Conservation (phyloP, 2,888 invertebrate species). For the Unio delphinus region DNA sequence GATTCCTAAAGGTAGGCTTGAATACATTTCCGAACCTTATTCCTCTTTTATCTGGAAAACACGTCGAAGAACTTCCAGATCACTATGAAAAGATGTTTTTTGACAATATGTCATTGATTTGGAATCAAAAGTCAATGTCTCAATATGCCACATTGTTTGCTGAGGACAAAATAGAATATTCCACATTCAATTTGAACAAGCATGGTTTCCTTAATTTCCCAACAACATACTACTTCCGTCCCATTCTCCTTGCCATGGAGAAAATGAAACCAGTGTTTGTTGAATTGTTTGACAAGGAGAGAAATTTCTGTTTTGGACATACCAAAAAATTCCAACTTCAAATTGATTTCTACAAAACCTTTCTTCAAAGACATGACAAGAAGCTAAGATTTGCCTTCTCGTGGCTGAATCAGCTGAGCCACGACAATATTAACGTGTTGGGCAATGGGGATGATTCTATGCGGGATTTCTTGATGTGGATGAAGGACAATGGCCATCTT, state of each 20-base stretch:
- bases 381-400: conserved; percentile 85
- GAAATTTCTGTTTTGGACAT: conserved; percentile 78
- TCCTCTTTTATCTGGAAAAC: conserved; percentile 31
- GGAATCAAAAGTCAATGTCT: conserved; percentile 84
- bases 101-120: conserved; percentile 80
- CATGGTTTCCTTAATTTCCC: conserved; percentile 82
- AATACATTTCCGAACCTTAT: conserved; percentile 38
- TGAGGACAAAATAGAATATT: conserved; percentile 85
- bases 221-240: conserved; percentile 87
- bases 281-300: no score
- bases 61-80: conserved; percentile 6
- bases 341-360: conserved; percentile 69
- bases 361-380: conserved; percentile 76
- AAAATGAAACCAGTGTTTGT: conserved; percentile 31
- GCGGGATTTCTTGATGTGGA: conserved; percentile 75
- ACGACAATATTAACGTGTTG: conserved; percentile 87
- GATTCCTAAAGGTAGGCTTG: conserved; percentile 37
- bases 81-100: conserved; percentile 12
- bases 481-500: conserved; percentile 60
- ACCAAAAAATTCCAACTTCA: conserved; percentile 82
- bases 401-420: conserved; percentile 87
- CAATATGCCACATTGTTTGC: conserved; percentile 83
- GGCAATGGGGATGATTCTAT: conserved; percentile 81
- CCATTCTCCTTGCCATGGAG: conserved; percentile 78
- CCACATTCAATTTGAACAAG: conserved; percentile 85